These are phyloP conservation scores for Ptychochromis oligacanthus DNA, from an alignment of 2,113 vertebrate genomes.

Conservation along the genomic window DNA sequence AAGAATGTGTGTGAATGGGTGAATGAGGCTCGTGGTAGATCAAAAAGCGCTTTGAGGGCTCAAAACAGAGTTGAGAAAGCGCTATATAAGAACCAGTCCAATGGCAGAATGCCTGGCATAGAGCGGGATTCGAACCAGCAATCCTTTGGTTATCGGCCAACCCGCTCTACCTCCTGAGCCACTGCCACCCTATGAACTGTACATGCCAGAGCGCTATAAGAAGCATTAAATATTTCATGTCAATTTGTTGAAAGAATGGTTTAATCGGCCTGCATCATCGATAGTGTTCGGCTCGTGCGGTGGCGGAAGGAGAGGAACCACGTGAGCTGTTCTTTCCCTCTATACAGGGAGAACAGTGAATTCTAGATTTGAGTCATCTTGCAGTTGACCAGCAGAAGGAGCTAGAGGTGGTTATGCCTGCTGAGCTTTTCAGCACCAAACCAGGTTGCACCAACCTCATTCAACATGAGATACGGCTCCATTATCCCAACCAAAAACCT, in stretches of 20 bases:
- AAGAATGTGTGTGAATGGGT: too few species aligned
- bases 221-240: neutral
- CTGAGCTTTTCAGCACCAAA: neutral
- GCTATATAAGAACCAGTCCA: too few species aligned
- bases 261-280: accelerated
- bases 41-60: too few species aligned
- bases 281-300: accelerated
- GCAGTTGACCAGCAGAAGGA: neutral
- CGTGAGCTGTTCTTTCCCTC: neutral
- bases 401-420: accelerated
- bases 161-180: too few species aligned
- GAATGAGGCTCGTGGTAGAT: too few species aligned
- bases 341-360: accelerated
- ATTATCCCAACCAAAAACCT: neutral
- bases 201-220: neutral
- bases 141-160: too few species aligned
- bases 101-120: too few species aligned
- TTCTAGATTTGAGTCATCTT: neutral
- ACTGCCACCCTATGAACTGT: neutral
- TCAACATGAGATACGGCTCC: neutral
- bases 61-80: too few species aligned
- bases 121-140: too few species aligned
- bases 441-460: neutral
- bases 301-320: neutral
- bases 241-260: neutral